Conservation (phyloP, 2,888 invertebrate genomes). For the Diploptera punctata region DNA sequence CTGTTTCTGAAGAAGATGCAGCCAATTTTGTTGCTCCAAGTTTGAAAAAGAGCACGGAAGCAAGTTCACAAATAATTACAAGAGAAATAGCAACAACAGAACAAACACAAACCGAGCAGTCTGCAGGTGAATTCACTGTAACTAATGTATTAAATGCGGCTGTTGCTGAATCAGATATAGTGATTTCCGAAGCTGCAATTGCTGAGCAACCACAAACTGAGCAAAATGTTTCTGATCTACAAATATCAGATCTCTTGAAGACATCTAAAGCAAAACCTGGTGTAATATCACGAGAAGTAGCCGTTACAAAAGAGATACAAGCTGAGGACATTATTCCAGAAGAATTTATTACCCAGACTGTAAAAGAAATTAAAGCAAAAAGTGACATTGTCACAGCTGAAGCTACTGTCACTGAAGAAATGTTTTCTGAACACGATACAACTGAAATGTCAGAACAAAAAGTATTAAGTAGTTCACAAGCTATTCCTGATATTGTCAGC, state of each 20-base stretch:
- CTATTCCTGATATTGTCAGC: slow-evolving; percentile 26
- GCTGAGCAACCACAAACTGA: slow-evolving; percentile 27
- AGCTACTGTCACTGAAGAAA: slow-evolving; percentile 33
- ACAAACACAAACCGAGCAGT: slow-evolving; percentile 7
- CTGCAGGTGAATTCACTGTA: slow-evolving; percentile 9
- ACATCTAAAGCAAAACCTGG: slow-evolving; percentile 15
- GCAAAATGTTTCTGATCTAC: slow-evolving; percentile 21
- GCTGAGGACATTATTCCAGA: slow-evolving; percentile 24
- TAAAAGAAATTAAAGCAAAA: slow-evolving; percentile 32
- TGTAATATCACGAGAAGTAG: slow-evolving; percentile 31
- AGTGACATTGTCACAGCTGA: slow-evolving; percentile 29
- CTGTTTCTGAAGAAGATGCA: slow-evolving; percentile 26
- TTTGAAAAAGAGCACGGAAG: slow-evolving; percentile 26
- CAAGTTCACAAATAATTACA: slow-evolving; percentile 25
- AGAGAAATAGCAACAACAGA: slow-evolving; percentile 28
- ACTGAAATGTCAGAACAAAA: slow-evolving; percentile 26
- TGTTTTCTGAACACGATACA: slow-evolving; percentile 28
- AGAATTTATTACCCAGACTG: slow-evolving; percentile 1
- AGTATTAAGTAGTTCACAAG: slow-evolving; percentile 20
- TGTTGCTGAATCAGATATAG: slow-evolving; percentile 20
- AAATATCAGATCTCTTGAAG: neutral
- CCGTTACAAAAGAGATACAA: slow-evolving; percentile 21
- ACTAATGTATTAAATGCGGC: neutral
- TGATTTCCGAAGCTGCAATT: slow-evolving; percentile 25
- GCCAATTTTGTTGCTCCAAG: slow-evolving; percentile 1